A percentile compares a stretch with the other conserved stretches of the same genome.
Conservation (phyloP, 2,888 invertebrate genomes). For the Eucriotettix oculatus region DNA sequence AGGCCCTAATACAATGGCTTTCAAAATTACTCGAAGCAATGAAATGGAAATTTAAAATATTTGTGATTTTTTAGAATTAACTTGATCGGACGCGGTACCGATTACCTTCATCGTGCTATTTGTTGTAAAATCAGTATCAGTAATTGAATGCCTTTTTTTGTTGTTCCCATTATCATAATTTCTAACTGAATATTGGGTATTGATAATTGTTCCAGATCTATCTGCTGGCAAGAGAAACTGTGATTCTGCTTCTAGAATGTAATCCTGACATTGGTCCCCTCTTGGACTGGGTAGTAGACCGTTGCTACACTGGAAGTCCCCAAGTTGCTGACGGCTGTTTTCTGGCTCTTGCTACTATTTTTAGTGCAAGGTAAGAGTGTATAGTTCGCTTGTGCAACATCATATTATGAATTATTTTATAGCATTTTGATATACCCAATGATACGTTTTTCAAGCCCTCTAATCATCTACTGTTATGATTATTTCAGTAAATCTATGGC, state of each 20-base stretch:
- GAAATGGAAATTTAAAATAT: too few relatives aligned
- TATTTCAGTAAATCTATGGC: too few relatives aligned
- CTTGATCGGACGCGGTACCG: too few relatives aligned
- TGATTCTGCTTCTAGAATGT: conserved; percentile 81
- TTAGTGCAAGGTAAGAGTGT: conserved; percentile 68
- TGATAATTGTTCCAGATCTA: conserved; percentile 47
- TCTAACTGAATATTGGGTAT: too few relatives aligned
- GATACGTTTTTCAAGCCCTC: neutral
- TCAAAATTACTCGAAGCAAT: too few relatives aligned
- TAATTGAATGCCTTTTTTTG: too few relatives aligned
- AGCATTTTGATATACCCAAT: neutral
- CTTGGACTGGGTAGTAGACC: conserved; percentile 94
- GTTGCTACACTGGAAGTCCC: conserved; percentile 84
- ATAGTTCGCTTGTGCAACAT: neutral
- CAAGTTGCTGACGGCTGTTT: conserved; percentile 94
- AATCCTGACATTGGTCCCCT: conserved; percentile 84
- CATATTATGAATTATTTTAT: neutral
- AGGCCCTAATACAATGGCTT: too few relatives aligned
- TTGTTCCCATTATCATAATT: too few relatives aligned
- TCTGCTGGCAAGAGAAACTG: conserved; percentile 80
- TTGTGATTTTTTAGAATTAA: too few relatives aligned
- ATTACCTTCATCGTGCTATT: too few relatives aligned
- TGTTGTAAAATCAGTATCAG: too few relatives aligned
- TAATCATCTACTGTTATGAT: too few relatives aligned
- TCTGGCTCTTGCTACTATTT: conserved; percentile 86